phyloP scores from a whole-genome alignment of 2,113 vertebrate species.

The Tauraco erythrolophus region DNA sequence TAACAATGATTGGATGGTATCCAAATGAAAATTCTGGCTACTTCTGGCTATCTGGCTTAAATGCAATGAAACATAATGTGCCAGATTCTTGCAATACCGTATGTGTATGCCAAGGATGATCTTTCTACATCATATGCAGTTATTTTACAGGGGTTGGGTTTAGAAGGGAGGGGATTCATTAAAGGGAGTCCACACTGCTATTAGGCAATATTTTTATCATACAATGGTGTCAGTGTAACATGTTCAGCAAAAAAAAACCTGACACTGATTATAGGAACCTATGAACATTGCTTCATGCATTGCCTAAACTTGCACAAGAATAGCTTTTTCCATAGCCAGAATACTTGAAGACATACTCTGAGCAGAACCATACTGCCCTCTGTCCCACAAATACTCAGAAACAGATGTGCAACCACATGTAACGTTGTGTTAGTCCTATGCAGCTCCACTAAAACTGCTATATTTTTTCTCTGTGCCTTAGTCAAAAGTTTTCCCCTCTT shows the following conservation, averaged over 20 bases:
- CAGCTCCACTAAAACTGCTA: not conserved
- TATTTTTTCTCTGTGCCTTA: not conserved
- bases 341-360: not conserved
- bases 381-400: not conserved
- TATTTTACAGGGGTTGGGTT: not conserved
- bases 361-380: constrained; percentile 25
- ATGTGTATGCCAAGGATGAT: not conserved
- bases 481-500: not conserved
- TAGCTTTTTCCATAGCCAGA: not conserved
- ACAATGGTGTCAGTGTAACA: not conserved
- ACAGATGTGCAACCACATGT: not conserved
- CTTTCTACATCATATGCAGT: not conserved
- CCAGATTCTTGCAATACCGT: constrained; percentile 31
- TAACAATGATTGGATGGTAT: constrained; percentile 50
- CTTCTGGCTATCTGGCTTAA: constrained; percentile 40
- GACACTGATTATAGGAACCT: not conserved
- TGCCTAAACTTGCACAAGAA: constrained; percentile 29
- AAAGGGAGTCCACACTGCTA: not conserved
- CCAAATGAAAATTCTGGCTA: constrained; percentile 46
- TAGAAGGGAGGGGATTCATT: not conserved
- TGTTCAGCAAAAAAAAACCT: not conserved
- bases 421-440: not conserved
- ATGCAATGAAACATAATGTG: not conserved
- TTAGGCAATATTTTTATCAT: constrained; percentile 11
- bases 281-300: not conserved